Evolutionary conservation across 2,888 invertebrate species (phyloP).

Genomic region (Sminthurides aquaticus): DNA sequence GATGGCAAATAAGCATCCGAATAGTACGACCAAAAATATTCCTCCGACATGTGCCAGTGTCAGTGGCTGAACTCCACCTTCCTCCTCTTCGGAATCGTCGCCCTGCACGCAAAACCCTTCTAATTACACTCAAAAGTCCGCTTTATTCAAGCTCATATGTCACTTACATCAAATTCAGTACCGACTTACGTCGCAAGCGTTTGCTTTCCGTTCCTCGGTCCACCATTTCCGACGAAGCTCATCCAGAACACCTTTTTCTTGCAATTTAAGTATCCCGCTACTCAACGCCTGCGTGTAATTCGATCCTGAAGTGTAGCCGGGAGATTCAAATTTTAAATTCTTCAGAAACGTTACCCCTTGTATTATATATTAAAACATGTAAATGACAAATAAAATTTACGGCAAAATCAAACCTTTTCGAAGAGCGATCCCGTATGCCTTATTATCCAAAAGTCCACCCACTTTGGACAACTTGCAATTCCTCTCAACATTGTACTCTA

Average conservation of each 20-base stretch:
- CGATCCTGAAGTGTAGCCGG: too few relatives aligned
- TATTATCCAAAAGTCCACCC: constrained; percentile 84
- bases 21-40: constrained; percentile 88
- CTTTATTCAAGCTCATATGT: neutral
- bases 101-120: neutral
- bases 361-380: neutral
- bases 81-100: constrained; percentile 39
- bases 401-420: constrained; percentile 64
- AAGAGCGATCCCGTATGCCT: constrained; percentile 92
- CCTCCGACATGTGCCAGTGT: constrained; percentile 85
- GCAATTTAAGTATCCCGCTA: constrained; percentile 85
- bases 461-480: constrained; percentile 84
- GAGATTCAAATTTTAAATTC: neutral
- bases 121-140: neutral
- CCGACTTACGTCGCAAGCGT: constrained; percentile 50
- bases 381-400: neutral
- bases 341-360: neutral
- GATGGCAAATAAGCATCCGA: constrained; percentile 83
- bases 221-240: constrained; percentile 95
- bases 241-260: constrained; percentile 89
- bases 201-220: constrained; percentile 86
- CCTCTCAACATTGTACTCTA: constrained; percentile 81
- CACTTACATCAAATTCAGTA: neutral
- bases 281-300: constrained; percentile 63
- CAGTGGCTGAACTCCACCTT: constrained; percentile 47